Evolutionary conservation across 2,113 vertebrate genomes (phyloP).

Genomic region (Colius striatus): DNA sequence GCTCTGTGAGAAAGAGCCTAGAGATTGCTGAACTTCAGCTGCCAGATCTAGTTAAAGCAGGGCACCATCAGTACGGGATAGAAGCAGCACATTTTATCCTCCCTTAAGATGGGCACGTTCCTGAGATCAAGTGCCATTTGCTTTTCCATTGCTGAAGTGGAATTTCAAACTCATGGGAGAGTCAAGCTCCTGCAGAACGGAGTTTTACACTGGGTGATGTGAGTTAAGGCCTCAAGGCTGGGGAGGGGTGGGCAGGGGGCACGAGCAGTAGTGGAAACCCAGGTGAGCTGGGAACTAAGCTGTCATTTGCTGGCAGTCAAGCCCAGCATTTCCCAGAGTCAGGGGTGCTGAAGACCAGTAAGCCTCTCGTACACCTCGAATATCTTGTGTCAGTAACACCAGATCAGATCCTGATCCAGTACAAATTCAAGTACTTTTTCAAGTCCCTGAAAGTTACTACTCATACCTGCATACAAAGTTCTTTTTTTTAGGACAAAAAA

Average conservation of each 20-base stretch:
- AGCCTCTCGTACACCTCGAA: neutral
- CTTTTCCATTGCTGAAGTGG: neutral
- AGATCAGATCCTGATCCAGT: neutral
- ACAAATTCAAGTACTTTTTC: neutral
- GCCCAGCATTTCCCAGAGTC: neutral
- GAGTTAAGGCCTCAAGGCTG: neutral
- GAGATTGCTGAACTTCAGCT: neutral
- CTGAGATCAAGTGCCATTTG: neutral
- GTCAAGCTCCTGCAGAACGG: neutral
- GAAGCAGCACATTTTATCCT: neutral
- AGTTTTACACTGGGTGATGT: neutral
- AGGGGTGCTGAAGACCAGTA: neutral
- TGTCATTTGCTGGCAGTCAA: neutral
- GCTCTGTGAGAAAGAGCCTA: neutral
- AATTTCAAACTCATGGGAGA: neutral
- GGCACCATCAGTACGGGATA: neutral
- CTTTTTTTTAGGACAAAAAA: fast-evolving
- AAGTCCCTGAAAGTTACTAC: neutral
- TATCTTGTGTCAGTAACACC: neutral
- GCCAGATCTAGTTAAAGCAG: neutral
- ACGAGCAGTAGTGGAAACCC: neutral
- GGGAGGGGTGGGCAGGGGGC: too few species aligned
- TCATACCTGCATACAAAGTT: neutral
- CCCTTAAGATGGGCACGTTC: neutral
- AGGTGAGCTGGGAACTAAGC: neutral